Base-by-base conservation (phyloP, 1,140 invertebrate genomes). In the Kradibia gibbosae region DNA sequence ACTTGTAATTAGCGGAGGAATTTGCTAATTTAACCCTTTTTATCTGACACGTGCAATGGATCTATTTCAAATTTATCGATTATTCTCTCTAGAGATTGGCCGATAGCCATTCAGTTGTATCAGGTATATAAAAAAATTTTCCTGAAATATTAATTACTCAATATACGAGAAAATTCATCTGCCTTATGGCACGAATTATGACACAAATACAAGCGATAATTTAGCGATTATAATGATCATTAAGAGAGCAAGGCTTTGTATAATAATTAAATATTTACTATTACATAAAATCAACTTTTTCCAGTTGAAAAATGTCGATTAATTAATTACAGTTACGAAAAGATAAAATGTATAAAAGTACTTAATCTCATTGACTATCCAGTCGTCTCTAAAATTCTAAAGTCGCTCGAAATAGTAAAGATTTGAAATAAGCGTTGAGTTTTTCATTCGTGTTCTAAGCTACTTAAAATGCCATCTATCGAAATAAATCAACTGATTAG, bases 21-120 rank as follows among this genome's bases (percentile, higher is more conserved):
- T 48, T 39, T 28, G 39, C 31, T 48, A 48, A 39, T 71, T n/a
- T 48, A 13, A 71, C 50, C 45, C n/a, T 31, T 48, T 42, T 71
- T 10, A n/a, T 13, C 20, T 10, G 34, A 48, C 22, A 48, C 1
- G 17, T 39, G 22, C 13, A 31, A 71, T 71, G 13, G 13, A 25
- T 42, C 25, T 48, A 71, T 48, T 45, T 71, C 31, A 45, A 71
- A 71, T 71, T 48, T 71, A 48, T 71, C 20, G 25, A 10, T 48
- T 48, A 17, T 71, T 25, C 8, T 0, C 36, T 3, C 62, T 10
- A n/a, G 36, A 39, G 39, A 67, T 67, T 67, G 39, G 39, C 13
- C 17, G 62, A 1, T 22, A 0, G 20, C n/a, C 5, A 67, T 67
- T 67, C n/a, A 67, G 22, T 67, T 67, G 36, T 67, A 67, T 15